Base-by-base conservation (phyloP, 1,140 invertebrate genomes). In the Branchinecta lynchi region DNA sequence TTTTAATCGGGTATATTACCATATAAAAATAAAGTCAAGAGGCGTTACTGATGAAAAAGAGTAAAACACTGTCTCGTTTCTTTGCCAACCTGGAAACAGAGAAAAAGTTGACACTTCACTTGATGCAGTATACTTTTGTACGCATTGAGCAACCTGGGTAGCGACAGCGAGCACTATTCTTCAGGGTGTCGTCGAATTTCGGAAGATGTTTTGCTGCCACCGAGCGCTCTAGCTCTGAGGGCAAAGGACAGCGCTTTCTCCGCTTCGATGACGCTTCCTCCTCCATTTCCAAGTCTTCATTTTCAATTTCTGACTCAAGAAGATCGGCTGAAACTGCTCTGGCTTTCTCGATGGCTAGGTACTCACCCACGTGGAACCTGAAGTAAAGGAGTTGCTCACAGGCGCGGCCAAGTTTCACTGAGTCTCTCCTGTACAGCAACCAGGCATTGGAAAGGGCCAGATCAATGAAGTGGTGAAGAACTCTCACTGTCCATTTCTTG, bases 41-140 rank as follows among this genome's bases (percentile, higher is more conserved):
- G 9, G n/a, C 9, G 46, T 51, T 51, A 51, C n/a, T n/a, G n/a
- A n/a, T 51, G 46, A 51, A 51, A 51, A 51, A 51, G 9, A 51
- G 46, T 51, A 51, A 51, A 51, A 51, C 46, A 51, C 46, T 51
- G 46, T 51, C 46, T 51, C 9, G 46, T 51, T 51, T 51, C 46
- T 51, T 51, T 51, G 46, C 46, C 46, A 51, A 51, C n/a, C 9
- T 51, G 46, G n/a, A 51, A 51, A n/a, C 46, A 51, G n/a, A 51
- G 46, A 51, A 51, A 51, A 51, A 51, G 46, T 51, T 51, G 46
- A 51, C n/a, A n/a, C n/a, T n/a, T n/a, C 46, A 51, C 46, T 51
- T 51, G 46, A 51, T 51, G 46, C 46, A 51, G 46, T 51, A 51
- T 9, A 51, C 46, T 51, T 51, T 51, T 51, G n/a, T 51, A n/a